Percentiles rank a stretch among this genome's conserved stretches.
phyloP scores from a whole-genome alignment of 2,888 invertebrate genomes.

The Cabera pusaria region DNA sequence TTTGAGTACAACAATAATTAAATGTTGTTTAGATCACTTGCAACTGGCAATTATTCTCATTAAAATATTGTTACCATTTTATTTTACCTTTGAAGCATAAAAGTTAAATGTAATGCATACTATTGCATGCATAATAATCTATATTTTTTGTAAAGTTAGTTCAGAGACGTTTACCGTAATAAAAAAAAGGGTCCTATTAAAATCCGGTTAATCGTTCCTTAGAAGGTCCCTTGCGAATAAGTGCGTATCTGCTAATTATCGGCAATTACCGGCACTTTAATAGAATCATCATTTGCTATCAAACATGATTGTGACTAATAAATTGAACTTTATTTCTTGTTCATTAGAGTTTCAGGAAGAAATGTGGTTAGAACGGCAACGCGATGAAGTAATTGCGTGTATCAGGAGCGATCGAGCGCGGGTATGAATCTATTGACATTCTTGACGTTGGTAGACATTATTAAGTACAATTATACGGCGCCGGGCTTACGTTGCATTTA shows the following conservation, averaged over 20 bases:
- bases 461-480: slow-evolving; percentile 63
- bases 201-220: slow-evolving; percentile 8
- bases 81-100: too few species aligned
- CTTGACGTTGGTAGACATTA: slow-evolving; percentile 45
- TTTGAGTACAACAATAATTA: too few species aligned
- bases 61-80: too few species aligned
- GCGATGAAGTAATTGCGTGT: slow-evolving; percentile 48
- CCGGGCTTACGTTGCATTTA: slow-evolving; percentile 47
- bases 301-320: slow-evolving; percentile 4
- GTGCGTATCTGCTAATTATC: slow-evolving; percentile 50
- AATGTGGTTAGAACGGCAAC: slow-evolving; percentile 40
- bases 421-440: slow-evolving; percentile 51
- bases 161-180: too few species aligned
- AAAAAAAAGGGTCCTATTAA: too few species aligned
- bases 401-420: slow-evolving; percentile 37
- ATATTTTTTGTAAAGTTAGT: too few species aligned
- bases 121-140: too few species aligned
- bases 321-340: slow-evolving; percentile 24
- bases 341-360: slow-evolving; percentile 22
- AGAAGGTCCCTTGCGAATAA: slow-evolving; percentile 36
- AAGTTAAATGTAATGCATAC: too few species aligned
- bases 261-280: slow-evolving; percentile 42
- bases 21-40: too few species aligned
- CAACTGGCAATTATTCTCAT: too few species aligned
- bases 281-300: slow-evolving; percentile 29